These are phyloP conservation scores for Lathronympha strigana DNA, from an alignment of 2,888 invertebrate species.

Conservation along the genomic window DNA sequence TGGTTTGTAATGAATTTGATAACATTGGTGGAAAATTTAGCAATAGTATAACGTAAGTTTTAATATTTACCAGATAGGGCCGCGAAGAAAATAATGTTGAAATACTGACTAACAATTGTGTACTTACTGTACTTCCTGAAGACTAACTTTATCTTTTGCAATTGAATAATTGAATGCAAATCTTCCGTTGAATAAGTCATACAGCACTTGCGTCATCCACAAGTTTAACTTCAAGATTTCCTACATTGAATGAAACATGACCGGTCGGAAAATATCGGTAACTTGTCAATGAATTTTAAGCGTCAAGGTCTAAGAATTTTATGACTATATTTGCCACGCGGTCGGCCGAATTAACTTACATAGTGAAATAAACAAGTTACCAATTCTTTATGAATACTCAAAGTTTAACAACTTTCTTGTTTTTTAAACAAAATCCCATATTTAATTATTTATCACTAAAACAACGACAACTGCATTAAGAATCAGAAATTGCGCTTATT, in stretches of 20 bases:
- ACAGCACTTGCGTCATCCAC: slow-evolving; percentile 65
- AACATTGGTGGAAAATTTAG: no score
- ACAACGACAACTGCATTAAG: no score
- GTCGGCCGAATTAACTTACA: not conserved
- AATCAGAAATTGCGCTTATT: no score
- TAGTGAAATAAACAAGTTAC: no score
- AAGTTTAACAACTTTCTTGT: no score
- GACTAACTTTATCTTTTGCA: slow-evolving; percentile 58
- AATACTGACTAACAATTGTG: not conserved
- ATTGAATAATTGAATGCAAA: slow-evolving; percentile 71
- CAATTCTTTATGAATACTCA: not conserved
- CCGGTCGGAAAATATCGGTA: slow-evolving; percentile 24
- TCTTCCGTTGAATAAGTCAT: slow-evolving; percentile 57
- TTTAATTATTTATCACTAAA: no score
- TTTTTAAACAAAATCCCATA: no score
- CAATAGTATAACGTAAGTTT: no score
- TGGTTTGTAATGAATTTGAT: no score
- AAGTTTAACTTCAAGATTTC: slow-evolving; percentile 43
- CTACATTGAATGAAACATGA: slow-evolving; percentile 41
- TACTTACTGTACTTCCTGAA: slow-evolving; percentile 31
- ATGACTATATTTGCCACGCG: slow-evolving; percentile 1
- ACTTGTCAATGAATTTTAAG: slow-evolving; percentile 39
- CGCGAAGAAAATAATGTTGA: not conserved
- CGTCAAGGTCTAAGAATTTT: slow-evolving; percentile 32
- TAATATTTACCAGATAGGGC: no score